These are phyloP conservation scores for Pammene fasciana DNA, from an alignment of 2,888 invertebrate genomes.

Conservation along the genomic window DNA sequence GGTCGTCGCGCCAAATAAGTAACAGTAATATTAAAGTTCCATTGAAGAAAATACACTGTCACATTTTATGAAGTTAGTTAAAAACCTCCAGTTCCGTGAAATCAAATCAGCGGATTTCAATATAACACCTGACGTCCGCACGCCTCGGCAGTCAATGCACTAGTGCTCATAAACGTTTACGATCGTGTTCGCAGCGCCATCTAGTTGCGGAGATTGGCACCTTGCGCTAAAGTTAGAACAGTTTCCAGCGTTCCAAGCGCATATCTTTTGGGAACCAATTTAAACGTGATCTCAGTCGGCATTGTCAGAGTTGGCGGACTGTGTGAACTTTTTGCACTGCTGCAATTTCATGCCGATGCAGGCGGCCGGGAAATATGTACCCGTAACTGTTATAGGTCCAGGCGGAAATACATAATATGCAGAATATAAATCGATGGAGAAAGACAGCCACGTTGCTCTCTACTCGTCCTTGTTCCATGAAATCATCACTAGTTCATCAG, in stretches of 20 bases:
- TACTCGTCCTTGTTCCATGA: too few relatives aligned
- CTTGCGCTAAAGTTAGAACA: constrained; percentile 61
- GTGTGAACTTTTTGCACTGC: too few relatives aligned
- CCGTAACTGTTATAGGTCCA: too few relatives aligned
- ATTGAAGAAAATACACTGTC: not conserved
- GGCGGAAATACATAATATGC: too few relatives aligned
- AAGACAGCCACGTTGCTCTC: too few relatives aligned
- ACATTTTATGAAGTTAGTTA: not conserved
- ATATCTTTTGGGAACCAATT: not conserved
- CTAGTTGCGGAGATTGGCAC: constrained; percentile 72
- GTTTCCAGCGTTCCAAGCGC: constrained; percentile 38
- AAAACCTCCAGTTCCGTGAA: constrained; percentile 10
- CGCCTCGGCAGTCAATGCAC: constrained; percentile 51
- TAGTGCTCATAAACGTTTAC: constrained; percentile 71
- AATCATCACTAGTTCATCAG: too few relatives aligned
- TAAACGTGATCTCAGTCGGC: not conserved
- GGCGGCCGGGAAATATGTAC: too few relatives aligned
- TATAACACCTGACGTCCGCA: constrained; percentile 46
- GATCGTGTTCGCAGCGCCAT: constrained; percentile 68
- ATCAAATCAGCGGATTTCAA: constrained; percentile 27
- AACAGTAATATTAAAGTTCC: too few relatives aligned
- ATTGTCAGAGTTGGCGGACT: too few relatives aligned
- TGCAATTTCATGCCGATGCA: too few relatives aligned
- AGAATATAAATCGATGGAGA: too few relatives aligned
- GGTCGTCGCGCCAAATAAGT: too few relatives aligned